Percentiles rank a stretch among this genome's conserved stretches.
Conservation (phyloP, 2,888 invertebrate species). For the Temnothorax ravouxi region DNA sequence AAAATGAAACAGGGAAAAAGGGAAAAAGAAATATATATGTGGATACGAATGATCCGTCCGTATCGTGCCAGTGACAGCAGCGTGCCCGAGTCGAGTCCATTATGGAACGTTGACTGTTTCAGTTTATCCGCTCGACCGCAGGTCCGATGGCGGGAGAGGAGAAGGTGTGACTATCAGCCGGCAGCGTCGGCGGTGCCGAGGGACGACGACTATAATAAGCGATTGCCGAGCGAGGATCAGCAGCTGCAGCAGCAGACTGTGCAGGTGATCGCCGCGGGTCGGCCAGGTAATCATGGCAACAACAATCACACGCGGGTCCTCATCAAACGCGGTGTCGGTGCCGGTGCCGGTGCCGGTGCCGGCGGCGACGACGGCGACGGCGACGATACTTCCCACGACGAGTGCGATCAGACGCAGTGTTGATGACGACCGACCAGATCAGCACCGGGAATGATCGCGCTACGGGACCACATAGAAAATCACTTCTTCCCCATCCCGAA, state of each 20-base stretch:
- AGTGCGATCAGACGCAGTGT: slow-evolving; percentile 80
- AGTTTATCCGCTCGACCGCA: slow-evolving; percentile 93
- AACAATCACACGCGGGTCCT: slow-evolving; percentile 70
- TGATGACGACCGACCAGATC: slow-evolving; percentile 68
- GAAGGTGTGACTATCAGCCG: slow-evolving; percentile 92
- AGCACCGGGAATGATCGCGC: neutral
- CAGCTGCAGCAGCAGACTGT: slow-evolving; percentile 63
- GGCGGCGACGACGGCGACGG: slow-evolving; percentile 35
- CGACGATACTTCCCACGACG: slow-evolving; percentile 60
- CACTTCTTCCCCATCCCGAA: neutral
- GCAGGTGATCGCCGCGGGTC: slow-evolving; percentile 62
- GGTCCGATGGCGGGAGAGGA: slow-evolving; percentile 91
- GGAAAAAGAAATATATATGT: neutral
- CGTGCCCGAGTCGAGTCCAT: slow-evolving; percentile 83
- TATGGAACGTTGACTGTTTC: slow-evolving; percentile 87
- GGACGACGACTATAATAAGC: slow-evolving; percentile 61
- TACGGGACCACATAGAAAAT: slow-evolving; percentile 15
- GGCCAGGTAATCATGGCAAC: slow-evolving; percentile 67
- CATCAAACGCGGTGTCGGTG: slow-evolving; percentile 72
- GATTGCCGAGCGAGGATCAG: slow-evolving; percentile 36
- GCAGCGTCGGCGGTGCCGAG: slow-evolving; percentile 70
- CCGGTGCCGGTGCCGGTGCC: slow-evolving; percentile 64
- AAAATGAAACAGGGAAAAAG: neutral
- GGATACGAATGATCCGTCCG: slow-evolving; percentile 74
- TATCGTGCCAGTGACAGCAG: slow-evolving; percentile 83